Evolutionary conservation across 37 sponge, comb jelly and placozoan genomes (phyloP), one percentile per base, ranked within the genome.

Genomic region (Agelas oroides): DNA sequence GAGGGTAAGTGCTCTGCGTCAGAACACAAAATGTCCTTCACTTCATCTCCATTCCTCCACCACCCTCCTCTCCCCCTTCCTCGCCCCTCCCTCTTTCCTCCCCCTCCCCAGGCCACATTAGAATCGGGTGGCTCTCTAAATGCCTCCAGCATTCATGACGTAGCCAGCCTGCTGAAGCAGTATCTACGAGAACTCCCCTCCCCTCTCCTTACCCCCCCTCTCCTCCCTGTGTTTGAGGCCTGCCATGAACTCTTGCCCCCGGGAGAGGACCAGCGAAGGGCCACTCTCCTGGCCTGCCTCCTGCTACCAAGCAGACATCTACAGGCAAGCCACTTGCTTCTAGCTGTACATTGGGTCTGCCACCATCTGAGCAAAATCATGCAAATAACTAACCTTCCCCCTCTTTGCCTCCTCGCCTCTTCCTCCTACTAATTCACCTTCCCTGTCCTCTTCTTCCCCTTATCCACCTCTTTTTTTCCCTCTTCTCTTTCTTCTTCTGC

Each of bases 81-180:
- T 18, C 58, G 15, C 58, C 18, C 18, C 15, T 18, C 58, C 18
- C 58, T 18, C 18, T 18, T 56, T n/a, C n/a, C n/a, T n/a, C n/a
- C n/a, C n/a, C n/a, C n/a, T n/a, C n/a, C n/a, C n/a, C n/a, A n/a
- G n/a, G n/a, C n/a, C n/a, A n/a, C n/a, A n/a, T n/a, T n/a, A n/a
- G n/a, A n/a, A n/a, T n/a, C n/a, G n/a, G n/a, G n/a, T n/a, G 21
- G 20, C 15, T 25, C 12, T 54, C 41, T 83, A 6, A n/a, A 38
- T 37, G 24, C 39, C 19, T 6, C 77, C 62, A 77, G 83, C 61
- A 30, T 61, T 25, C 92, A 92, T 63, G 88, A 87, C 59, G 84
- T 87, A 17, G 92, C 92, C 25, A 28, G 46, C 53, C 55, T 92
- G 65, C 82, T 92, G 55, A 92, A 92, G 70, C 84, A 78, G 70